phyloP scores from a whole-genome alignment of 2,113 vertebrate species.

The Syngnathus typhle region DNA sequence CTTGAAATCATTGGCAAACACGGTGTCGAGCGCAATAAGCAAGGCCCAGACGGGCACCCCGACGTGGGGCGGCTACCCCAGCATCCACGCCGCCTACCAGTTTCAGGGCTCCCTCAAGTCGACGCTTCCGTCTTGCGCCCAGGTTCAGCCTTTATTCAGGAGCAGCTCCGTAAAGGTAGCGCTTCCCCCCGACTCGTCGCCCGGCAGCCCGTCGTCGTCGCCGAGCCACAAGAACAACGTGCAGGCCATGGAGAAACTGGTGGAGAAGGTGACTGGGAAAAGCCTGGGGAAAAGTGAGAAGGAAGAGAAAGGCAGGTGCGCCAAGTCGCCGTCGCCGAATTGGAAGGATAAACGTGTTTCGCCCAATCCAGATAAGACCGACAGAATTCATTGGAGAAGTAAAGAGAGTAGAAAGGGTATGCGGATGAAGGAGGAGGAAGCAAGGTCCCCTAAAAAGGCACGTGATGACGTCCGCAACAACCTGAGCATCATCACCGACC shows the following conservation, averaged over 20 bases:
- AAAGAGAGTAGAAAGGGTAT: slow-evolving; percentile 62
- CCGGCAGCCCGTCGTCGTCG: slow-evolving; percentile 80
- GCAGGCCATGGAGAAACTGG: slow-evolving; percentile 94
- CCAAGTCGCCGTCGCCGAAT: slow-evolving; percentile 74
- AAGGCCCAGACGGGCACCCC: slow-evolving; percentile 96
- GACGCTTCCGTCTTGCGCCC: slow-evolving; percentile 74
- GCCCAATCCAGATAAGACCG: slow-evolving; percentile 50
- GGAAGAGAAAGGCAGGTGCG: slow-evolving; percentile 73
- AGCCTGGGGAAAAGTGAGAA: slow-evolving; percentile 76
- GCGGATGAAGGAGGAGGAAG: slow-evolving; percentile 81
- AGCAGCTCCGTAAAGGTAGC: slow-evolving; percentile 74
- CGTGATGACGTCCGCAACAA: slow-evolving; percentile 85
- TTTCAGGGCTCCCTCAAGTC: slow-evolving; percentile 85
- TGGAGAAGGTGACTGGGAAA: slow-evolving; percentile 95
- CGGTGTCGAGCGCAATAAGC: slow-evolving; percentile 94
- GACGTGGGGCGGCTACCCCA: slow-evolving; percentile 97
- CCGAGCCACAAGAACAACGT: slow-evolving; percentile 91
- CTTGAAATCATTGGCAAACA: slow-evolving; percentile 94
- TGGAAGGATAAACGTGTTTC: slow-evolving; percentile 82
- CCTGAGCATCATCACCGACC: slow-evolving; percentile 93
- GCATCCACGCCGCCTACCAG: slow-evolving; percentile 98
- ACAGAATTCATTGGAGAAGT: slow-evolving; percentile 61
- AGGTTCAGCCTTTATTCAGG: slow-evolving; percentile 84
- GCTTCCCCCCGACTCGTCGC: slow-evolving; percentile 73
- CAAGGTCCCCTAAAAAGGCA: slow-evolving; percentile 75